Evolutionary conservation across 2,797 vertebrate genomes (phyloP).

Genomic region (Hydrophis major): DNA sequence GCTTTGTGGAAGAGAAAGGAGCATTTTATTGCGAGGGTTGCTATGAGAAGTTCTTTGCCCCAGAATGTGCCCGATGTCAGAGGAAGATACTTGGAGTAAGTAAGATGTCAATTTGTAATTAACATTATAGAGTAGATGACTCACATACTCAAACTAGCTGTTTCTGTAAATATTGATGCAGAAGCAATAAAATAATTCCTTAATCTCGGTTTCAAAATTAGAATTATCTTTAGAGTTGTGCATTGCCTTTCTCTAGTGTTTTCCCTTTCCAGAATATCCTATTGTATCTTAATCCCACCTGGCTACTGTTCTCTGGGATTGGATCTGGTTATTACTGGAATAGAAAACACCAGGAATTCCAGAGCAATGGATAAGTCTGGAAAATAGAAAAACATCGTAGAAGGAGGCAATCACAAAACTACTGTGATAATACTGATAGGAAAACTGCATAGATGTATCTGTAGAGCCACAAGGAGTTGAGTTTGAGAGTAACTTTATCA

Average conservation of each 20-base stretch:
- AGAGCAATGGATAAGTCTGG: not conserved
- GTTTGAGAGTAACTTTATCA: not conserved
- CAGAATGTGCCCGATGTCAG: conserved; percentile 85
- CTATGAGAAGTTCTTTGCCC: conserved; percentile 95
- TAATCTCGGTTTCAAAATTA: not conserved
- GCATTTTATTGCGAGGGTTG: conserved; percentile 87
- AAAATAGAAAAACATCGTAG: not conserved
- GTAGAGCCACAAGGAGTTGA: not conserved
- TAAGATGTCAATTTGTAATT: conserved; percentile 14
- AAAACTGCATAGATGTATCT: not conserved
- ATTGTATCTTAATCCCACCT: not conserved
- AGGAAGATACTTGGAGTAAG: conserved; percentile 95
- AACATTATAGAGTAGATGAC: not conserved
- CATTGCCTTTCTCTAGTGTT: too few relatives aligned
- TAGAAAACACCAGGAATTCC: not conserved
- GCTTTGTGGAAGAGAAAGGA: conserved; percentile 94
- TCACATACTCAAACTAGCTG: not conserved
- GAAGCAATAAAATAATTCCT: not conserved
- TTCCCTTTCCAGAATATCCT: not conserved
- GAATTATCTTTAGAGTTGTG: not conserved
- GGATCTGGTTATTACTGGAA: not conserved
- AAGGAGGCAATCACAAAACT: not conserved
- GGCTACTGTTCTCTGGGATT: not conserved
- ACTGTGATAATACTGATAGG: not conserved
- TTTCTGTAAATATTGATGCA: not conserved